phyloP scores from a whole-genome alignment of 2,888 invertebrate species.

The Apocheima hispidaria region DNA sequence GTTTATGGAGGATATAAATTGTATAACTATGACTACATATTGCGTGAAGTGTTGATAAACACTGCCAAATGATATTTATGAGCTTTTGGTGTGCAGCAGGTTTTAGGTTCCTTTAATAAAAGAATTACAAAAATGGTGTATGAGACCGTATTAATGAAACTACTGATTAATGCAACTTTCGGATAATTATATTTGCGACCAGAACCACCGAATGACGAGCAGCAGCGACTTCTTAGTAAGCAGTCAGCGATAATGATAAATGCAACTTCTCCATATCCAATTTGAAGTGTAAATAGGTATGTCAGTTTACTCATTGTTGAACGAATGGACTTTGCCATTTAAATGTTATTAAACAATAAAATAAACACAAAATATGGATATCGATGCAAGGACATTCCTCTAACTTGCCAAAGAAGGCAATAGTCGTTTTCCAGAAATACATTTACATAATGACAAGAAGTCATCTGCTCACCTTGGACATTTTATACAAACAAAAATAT shows the following conservation, averaged over 20 bases:
- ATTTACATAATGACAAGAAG: constrained; percentile 55
- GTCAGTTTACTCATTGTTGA: neutral
- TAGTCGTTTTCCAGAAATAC: constrained; percentile 44
- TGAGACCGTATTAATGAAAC: too few relatives aligned
- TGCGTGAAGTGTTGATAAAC: constrained; percentile 23
- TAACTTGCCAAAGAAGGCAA: constrained; percentile 50
- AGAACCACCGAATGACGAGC: too few relatives aligned
- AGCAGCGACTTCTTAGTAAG: too few relatives aligned
- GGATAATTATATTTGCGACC: too few relatives aligned
- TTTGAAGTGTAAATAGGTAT: neutral
- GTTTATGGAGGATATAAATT: constrained; percentile 12
- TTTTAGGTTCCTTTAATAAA: neutral
- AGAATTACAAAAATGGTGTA: too few relatives aligned
- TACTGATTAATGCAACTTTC: too few relatives aligned
- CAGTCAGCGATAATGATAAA: too few relatives aligned
- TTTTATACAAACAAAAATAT: constrained; percentile 36
- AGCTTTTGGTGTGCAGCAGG: constrained; percentile 48
- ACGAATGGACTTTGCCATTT: neutral
- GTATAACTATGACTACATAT: constrained; percentile 2
- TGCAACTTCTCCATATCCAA: neutral
- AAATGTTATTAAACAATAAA: constrained; percentile 3
- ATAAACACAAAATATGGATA: neutral
- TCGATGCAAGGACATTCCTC: constrained; percentile 18
- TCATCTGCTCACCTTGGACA: constrained; percentile 53
- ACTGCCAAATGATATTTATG: constrained; percentile 43